These are phyloP conservation scores for Operophtera brumata DNA, from an alignment of 2,888 invertebrate species.

Conservation along the genomic window DNA sequence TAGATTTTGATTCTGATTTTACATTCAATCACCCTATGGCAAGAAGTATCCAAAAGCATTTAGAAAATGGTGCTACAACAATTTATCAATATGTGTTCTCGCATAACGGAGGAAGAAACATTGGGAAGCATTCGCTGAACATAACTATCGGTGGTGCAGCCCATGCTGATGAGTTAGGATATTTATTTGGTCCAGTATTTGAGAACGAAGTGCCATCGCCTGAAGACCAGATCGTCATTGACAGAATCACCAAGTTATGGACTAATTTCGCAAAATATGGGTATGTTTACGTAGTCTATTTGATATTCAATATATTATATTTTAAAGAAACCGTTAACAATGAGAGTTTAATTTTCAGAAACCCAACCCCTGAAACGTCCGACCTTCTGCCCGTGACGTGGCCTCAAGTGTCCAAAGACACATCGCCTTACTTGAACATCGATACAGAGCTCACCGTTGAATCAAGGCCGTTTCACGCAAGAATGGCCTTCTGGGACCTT, in stretches of 20 bases:
- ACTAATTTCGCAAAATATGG: slow-evolving; percentile 38
- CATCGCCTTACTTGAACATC: slow-evolving; percentile 29
- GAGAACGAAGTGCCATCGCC: slow-evolving; percentile 10
- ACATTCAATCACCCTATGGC: slow-evolving; percentile 23
- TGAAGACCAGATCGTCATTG: slow-evolving; percentile 28
- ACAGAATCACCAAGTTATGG: slow-evolving; percentile 32
- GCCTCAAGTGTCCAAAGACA: slow-evolving; percentile 30
- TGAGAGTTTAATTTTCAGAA: slow-evolving; percentile 28
- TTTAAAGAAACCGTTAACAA: not conserved
- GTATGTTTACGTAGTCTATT: slow-evolving; percentile 20
- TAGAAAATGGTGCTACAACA: slow-evolving; percentile 17
- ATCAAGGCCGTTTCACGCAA: slow-evolving; percentile 30
- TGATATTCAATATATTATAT: too few species aligned
- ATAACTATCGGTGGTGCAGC: slow-evolving; percentile 19
- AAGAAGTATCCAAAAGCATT: slow-evolving; percentile 18
- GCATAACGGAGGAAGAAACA: slow-evolving; percentile 26
- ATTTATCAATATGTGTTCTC: slow-evolving; percentile 32
- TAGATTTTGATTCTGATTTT: slow-evolving; percentile 29
- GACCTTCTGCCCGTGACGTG: slow-evolving; percentile 38
- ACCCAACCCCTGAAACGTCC: slow-evolving; percentile 37
- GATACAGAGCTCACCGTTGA: slow-evolving; percentile 24
- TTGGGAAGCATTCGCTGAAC: slow-evolving; percentile 10
- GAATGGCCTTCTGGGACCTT: slow-evolving; percentile 38
- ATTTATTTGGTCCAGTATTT: slow-evolving; percentile 23
- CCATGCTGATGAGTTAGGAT: slow-evolving; percentile 31